Evolutionary conservation across 1,140 invertebrate species (phyloP), one percentile per base, ranked within the genome.

Genomic region (Subanguina moxae): DNA sequence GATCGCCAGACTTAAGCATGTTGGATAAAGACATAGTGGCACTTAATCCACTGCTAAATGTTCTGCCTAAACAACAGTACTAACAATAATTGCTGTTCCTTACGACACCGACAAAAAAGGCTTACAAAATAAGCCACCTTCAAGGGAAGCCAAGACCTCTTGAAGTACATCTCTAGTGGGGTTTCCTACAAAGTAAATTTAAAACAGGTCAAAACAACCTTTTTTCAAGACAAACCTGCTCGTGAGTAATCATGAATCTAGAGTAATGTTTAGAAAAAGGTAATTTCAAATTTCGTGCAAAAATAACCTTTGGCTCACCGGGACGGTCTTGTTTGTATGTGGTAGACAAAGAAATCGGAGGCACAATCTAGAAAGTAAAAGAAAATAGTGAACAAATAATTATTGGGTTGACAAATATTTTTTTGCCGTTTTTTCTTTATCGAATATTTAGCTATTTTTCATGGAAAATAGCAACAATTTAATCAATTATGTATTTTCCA

Each of bases 251-350:
- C 71, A 23, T 74, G 64, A n/a, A 91, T 11, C 32, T 38, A 11
- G 11, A 38, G 32, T 3, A 38, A 38, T 5, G 3, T 38, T 38
- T 38, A 38, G 32, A 38, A 38, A 38, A n/a, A n/a, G n/a, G n/a
- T 38, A 38, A 38, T 38, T 38, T 38, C n/a, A n/a, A n/a, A n/a
- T n/a, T 38, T 38, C 11, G 3, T 38, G 32, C 32, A 3, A 38
- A 38, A 38, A 38, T 11, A 5, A 38, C 91, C 61, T 86, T 87
- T 73, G 90, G 87, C 82, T 92, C 84, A 23, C 86, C 91, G 13
- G 94, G 93, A 28, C 84, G 88, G 75, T 88, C 87, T 84, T 98
- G 94, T 80, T 92, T 90, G 83, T 91, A 99, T 58, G 94, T 98
- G 13, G 95, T 93, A 0, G 93, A 88, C 77, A 91, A 86, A 5